Conservation (phyloP, 2,888 invertebrate genomes). For the Cyclophora albipunctata region DNA sequence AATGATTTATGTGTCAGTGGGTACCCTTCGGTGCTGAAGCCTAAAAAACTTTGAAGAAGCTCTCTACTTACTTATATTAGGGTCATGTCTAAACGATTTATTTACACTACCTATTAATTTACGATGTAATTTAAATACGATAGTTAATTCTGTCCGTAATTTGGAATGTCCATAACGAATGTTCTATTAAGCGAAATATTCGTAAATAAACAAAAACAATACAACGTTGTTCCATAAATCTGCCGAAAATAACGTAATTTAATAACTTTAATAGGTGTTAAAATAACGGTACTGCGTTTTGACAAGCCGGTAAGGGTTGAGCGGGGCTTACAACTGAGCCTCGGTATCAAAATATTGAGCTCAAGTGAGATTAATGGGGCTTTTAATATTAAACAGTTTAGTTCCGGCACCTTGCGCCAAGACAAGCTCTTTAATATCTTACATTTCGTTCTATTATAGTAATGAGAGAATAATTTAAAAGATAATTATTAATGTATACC, state of each 20-base stretch:
- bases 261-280: background rate
- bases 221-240: too few relatives aligned
- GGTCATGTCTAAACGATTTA: constrained; percentile 16
- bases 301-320: constrained; percentile 1
- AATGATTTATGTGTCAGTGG: constrained; percentile 20
- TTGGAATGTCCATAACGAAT: too few relatives aligned
- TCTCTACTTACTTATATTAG: constrained; percentile 8
- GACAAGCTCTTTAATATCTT: too few relatives aligned
- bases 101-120: too few relatives aligned
- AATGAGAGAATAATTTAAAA: too few relatives aligned
- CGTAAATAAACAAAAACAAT: too few relatives aligned
- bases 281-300: background rate
- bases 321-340: constrained; percentile 8
- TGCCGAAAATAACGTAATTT: background rate
- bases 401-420: background rate
- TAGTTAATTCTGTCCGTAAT: too few relatives aligned
- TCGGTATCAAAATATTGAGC: constrained; percentile 16
- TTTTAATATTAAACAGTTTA: constrained; percentile 19
- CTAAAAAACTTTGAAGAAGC: constrained; percentile 16
- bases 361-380: constrained; percentile 17
- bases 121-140: too few relatives aligned
- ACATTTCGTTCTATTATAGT: too few relatives aligned
- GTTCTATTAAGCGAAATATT: too few relatives aligned
- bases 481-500: too few relatives aligned
- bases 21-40: constrained; percentile 11